phyloP scores from a whole-genome alignment of 2,797 vertebrate species.

The Chaetophractus vellerosus region DNA sequence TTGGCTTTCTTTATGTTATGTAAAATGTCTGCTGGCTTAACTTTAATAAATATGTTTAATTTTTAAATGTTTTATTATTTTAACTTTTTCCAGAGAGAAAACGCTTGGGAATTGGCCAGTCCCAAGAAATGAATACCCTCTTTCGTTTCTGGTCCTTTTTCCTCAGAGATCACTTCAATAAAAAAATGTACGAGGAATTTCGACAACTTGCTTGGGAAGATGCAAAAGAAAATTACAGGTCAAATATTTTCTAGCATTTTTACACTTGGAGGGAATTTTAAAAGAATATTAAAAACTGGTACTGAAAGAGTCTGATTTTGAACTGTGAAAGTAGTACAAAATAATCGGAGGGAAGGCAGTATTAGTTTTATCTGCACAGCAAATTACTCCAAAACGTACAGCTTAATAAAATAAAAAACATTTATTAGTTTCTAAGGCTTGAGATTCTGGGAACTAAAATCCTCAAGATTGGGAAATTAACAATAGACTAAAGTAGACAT shows the following conservation, averaged over 20 bases:
- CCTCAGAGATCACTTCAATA: conserved; percentile 97
- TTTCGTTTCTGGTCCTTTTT: conserved; percentile 99
- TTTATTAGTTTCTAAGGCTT: not conserved
- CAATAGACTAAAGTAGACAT: no score
- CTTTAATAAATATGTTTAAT: conserved; percentile 40
- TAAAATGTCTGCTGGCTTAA: conserved; percentile 53
- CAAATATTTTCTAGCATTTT: conserved; percentile 31
- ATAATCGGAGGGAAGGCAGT: not conserved
- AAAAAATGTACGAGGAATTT: conserved; percentile 99
- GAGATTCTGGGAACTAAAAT: not conserved
- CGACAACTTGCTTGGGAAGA: conserved; percentile 95
- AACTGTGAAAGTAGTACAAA: not conserved
- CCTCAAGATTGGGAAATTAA: no score
- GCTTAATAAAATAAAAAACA: not conserved
- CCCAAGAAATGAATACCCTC: conserved; percentile 98
- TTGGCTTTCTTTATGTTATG: conserved; percentile 22
- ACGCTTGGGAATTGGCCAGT: conserved; percentile 95
- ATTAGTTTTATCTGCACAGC: not conserved
- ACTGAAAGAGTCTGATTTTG: conserved; percentile 39
- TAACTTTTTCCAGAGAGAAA: conserved; percentile 93
- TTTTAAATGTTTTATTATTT: not conserved
- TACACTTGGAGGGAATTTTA: not conserved
- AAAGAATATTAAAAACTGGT: conserved; percentile 29
- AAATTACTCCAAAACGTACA: not conserved
- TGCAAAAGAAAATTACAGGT: conserved; percentile 97